Evolutionary conservation across 2,113 vertebrate genomes (phyloP).

Genomic region (Anas platyrhynchos): DNA sequence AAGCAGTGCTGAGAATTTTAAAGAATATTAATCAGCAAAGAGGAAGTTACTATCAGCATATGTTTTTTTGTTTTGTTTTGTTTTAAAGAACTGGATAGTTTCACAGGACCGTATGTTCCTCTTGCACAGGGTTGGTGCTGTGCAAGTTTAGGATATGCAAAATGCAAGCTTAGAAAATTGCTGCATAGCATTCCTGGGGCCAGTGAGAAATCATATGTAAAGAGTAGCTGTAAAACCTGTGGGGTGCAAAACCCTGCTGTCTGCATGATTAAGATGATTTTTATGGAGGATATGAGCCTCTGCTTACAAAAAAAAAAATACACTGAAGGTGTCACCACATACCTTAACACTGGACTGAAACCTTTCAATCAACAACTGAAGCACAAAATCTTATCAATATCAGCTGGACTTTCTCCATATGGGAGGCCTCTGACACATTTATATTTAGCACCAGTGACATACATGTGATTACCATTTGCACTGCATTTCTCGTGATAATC

Average conservation of each 20-base stretch:
- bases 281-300: not conserved
- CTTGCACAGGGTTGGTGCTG: not conserved
- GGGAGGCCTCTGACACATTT: not conserved
- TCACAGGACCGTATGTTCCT: constrained; percentile 8
- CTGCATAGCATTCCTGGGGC: not conserved
- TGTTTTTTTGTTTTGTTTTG: not conserved
- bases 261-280: not conserved
- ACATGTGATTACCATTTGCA: constrained; percentile 30
- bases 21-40: constrained; percentile 13
- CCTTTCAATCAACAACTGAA: constrained; percentile 25
- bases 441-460: not conserved
- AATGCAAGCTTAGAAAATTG: not conserved
- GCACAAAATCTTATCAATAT: constrained; percentile 37
- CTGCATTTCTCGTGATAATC: constrained; percentile 25
- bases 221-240: not conserved
- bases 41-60: constrained; percentile 25
- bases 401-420: constrained; percentile 25
- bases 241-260: not conserved
- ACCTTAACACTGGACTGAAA: constrained; percentile 21
- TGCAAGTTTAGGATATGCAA: not conserved
- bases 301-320: not conserved
- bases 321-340: not conserved
- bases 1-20: not conserved
- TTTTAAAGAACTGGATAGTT: not conserved
- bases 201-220: not conserved